These are phyloP conservation scores for Hypercompe scribonia DNA, from an alignment of 2,888 invertebrate species.

Conservation along the genomic window DNA sequence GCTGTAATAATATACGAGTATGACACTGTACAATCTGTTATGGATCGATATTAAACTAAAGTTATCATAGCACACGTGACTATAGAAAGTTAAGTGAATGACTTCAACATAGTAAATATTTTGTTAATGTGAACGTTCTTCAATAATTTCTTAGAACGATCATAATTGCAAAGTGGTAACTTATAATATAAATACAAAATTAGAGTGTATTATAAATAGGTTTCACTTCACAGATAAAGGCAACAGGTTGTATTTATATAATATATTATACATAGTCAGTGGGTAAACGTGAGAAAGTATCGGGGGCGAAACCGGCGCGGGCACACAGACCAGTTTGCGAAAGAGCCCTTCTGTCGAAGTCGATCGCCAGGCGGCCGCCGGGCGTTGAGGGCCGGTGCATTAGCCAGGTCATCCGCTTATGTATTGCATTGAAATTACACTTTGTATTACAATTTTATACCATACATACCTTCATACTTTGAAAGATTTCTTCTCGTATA, in stretches of 20 bases:
- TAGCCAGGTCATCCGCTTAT: conserved; percentile 66
- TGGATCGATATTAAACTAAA: conserved; percentile 34
- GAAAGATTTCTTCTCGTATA: neutral
- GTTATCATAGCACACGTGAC: conserved; percentile 27
- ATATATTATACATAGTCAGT: conserved; percentile 43
- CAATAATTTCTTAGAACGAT: neutral
- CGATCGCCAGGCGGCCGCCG: conserved; percentile 57
- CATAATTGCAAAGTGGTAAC: neutral
- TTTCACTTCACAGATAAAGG: conserved; percentile 41
- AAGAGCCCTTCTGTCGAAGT: conserved; percentile 72
- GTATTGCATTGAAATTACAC: conserved; percentile 58
- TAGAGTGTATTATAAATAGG: conserved; percentile 13
- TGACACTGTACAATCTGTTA: conserved; percentile 36
- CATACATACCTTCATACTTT: neutral
- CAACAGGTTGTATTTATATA: conserved; percentile 36
- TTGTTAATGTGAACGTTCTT: neutral
- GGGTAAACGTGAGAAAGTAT: conserved; percentile 42
- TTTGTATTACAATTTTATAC: conserved; percentile 5
- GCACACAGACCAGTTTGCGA: conserved; percentile 77
- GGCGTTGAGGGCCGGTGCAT: conserved; percentile 61
- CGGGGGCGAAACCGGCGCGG: conserved; percentile 57
- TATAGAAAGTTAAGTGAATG: conserved; percentile 17
- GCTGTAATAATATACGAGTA: conserved; percentile 37
- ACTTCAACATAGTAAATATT: neutral
- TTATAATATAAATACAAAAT: neutral